These are phyloP conservation scores for Hormaphis cornu DNA, from an alignment of 1,140 invertebrate genomes.

Conservation along the genomic window DNA sequence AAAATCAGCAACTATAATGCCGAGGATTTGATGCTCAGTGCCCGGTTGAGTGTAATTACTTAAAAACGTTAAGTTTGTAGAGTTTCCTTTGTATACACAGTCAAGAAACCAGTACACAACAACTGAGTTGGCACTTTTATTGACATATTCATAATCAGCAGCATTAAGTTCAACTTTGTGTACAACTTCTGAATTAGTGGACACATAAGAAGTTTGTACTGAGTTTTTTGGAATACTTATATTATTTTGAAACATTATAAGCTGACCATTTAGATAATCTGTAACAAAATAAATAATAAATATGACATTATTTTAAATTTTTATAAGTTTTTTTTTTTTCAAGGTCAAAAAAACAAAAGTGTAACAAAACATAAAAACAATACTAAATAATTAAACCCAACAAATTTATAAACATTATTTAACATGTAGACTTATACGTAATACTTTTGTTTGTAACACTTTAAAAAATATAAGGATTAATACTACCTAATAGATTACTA, in stretches of 20 bases:
- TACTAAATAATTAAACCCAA: too few species aligned
- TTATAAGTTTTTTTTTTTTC: too few species aligned
- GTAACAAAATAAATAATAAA: background rate
- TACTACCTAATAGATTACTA: too few species aligned
- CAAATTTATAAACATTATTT: too few species aligned
- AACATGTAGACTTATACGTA: too few species aligned
- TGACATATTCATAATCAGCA: conserved; percentile 52
- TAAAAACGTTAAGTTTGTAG: conserved; percentile 48
- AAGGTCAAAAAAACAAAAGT: too few species aligned
- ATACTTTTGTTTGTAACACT: too few species aligned
- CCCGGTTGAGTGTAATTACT: conserved; percentile 55
- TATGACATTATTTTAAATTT: background rate
- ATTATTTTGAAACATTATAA: conserved; percentile 6
- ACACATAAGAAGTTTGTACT: conserved; percentile 44
- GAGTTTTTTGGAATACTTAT: background rate
- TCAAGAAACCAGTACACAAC: conserved; percentile 68
- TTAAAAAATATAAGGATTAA: too few species aligned
- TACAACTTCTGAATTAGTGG: conserved; percentile 48
- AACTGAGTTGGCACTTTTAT: conserved; percentile 51
- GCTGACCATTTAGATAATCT: conserved; percentile 21
- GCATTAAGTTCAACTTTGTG: conserved; percentile 51
- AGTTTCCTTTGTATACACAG: conserved; percentile 59
- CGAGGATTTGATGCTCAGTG: conserved; percentile 48
- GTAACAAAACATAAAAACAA: too few species aligned
- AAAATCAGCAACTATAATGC: conserved; percentile 48